Evolutionary conservation across 53 echinoderm and acorn worm genomes (phyloP), one percentile per base, ranked within the genome.

Genomic region (Stichopus horrens): DNA sequence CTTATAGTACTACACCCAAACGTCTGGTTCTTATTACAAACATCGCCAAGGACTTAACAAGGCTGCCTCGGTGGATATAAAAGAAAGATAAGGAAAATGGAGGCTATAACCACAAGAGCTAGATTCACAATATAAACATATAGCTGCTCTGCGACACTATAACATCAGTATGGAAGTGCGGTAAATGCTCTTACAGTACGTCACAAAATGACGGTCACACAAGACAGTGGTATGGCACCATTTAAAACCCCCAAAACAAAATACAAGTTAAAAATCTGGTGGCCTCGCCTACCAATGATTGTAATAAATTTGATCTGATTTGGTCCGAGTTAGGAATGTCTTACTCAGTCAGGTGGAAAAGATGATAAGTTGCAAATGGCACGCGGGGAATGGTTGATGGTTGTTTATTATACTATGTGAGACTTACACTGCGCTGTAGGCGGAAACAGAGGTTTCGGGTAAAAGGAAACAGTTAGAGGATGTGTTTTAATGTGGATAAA

Each of bases 21-120:
- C 79, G 79, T 53, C 79, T 54, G 79, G 79, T 79, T 79, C 79
- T 79, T 79, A 79, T 79, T 79, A 79, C 79, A 79, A 79, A 79
- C 79, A 79, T 79, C 79, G 79, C 55, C 79, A 79, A 79, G 79
- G 79, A 79, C 55, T 79, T 79, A 19, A 79, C 53, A 79, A 79
- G 55, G 79, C 79, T 79, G 79, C 79, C 55, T 55, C 55, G 54
- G 79, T 55, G 79, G 79, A 79, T 55, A 63, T 63, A 63, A 79
- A 79, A 54, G 55, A 79, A 79, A 79, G 79, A 79, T 79, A 79
- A 79, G 79, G 79, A 79, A 79, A 75, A 77, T 54, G 55, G 79
- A 79, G 63, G 63, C 63, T 63, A 63, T 16, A 16, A 63, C 63
- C 63, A 63, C 63, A 63, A 63, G 63, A 63, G 63, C 63, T 16